Base-by-base conservation (phyloP, 2,113 vertebrate species). In the Bubalus kerabau region DNA sequence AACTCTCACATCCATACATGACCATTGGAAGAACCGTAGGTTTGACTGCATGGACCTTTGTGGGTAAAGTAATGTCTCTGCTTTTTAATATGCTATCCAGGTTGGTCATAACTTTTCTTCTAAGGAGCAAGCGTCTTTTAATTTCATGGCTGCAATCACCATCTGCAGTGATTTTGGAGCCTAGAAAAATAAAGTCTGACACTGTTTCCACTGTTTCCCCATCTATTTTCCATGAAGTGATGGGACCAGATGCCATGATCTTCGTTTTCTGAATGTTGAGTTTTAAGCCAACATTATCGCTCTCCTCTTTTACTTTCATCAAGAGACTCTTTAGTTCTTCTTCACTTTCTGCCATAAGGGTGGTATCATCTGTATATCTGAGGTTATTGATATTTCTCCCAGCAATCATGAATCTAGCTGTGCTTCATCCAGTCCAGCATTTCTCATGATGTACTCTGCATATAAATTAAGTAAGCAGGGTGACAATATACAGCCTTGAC, bases 161-260 rank as follows among this genome's bases (percentile, higher is more conserved):
- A 64, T n/a, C 64, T 67, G 32, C 8, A n/a, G 16, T n/a, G 32
- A 67, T n/a, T 67, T 67, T 67, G 64, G 32, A 67, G 8, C 8
- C 64, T 32, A 0, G 0, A 0, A 2, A 19, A 67, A 19, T 67
- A n/a, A 67, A 67, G 8, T 8, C 17, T 67, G 32, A 10, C 64
- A 67, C 16, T 67, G 4, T 67, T 67, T 19, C 32, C 32, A 67
- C 4, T 67, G 32, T n/a, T 67, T 19, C 16, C 32, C 16, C 32
- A 17, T 67, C 64, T 10, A n/a, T n/a, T 67, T n/a, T 1, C 8
- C 64, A 19, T n/a, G 64, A 67, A 36, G 17, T 36, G 64, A 67
- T 67, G 64, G 32, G 32, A 67, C 16, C 2, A 1, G 64, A 67
- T 36, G 32, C 8, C 16, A 67, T 67, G 16, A 19, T 67, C 64